Percentiles rank a stretch among this genome's conserved stretches.
Conservation (phyloP, 2,888 invertebrate genomes). For the Lepas anatifera region DNA sequence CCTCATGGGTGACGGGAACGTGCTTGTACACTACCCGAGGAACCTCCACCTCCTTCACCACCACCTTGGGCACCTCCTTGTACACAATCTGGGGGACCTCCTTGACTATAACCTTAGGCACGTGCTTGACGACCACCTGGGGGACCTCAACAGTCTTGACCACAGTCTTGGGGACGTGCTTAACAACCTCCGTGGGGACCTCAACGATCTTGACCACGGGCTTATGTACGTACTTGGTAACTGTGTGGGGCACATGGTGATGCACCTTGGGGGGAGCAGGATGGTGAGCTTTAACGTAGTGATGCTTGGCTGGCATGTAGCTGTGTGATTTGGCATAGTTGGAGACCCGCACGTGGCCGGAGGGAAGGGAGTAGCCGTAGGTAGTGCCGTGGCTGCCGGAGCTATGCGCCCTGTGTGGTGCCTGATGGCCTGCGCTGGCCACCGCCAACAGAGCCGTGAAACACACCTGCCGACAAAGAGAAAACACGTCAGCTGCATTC, state of each 20-base stretch:
- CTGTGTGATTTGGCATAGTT: neutral
- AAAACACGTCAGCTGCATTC: neutral
- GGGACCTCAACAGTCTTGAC: too few relatives aligned
- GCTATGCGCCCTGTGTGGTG: neutral
- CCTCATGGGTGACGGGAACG: neutral
- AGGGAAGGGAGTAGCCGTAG: neutral
- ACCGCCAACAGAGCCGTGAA: neutral
- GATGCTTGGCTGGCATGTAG: neutral
- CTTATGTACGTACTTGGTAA: neutral
- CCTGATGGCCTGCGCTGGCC: neutral
- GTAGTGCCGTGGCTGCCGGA: neutral
- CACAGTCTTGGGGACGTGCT: neutral
- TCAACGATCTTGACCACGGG: neutral
- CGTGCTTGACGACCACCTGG: neutral
- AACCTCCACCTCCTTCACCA: neutral
- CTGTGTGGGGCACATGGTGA: neutral
- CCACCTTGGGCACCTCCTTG: neutral
- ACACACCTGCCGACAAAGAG: neutral
- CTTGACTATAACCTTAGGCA: neutral
- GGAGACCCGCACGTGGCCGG: neutral
- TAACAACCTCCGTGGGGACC: neutral
- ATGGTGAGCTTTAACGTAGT: too few relatives aligned
- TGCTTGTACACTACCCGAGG: neutral
- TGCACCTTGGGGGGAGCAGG: neutral
- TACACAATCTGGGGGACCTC: neutral